Evolutionary conservation across 2,888 invertebrate genomes (phyloP).

Genomic region (Eilema caniola): DNA sequence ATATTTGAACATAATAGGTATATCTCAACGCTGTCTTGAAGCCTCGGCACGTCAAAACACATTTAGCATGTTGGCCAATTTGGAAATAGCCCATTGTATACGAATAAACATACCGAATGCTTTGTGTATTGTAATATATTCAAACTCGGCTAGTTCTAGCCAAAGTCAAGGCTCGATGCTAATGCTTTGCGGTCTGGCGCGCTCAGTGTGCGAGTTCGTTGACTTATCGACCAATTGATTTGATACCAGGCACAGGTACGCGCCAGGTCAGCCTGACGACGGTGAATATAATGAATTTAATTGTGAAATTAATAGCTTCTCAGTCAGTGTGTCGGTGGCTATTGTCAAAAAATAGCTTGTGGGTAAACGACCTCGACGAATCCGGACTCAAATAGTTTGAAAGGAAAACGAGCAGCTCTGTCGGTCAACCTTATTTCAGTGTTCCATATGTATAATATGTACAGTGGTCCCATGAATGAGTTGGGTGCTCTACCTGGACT

Average conservation of each 20-base stretch:
- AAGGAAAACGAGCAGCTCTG: background rate
- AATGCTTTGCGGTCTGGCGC: slow-evolving; percentile 58
- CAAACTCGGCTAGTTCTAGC: slow-evolving; percentile 31
- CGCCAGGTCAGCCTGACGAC: background rate
- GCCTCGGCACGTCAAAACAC: background rate
- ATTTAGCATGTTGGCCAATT: background rate
- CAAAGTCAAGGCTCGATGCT: slow-evolving; percentile 51
- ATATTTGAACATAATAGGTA: too few relatives aligned
- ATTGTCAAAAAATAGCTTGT: background rate
- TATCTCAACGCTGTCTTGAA: background rate
- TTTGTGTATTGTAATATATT: slow-evolving; percentile 26
- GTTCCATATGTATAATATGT: too few relatives aligned
- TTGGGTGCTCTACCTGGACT: too few relatives aligned
- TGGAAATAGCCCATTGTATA: background rate
- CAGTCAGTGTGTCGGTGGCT: background rate
- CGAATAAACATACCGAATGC: background rate
- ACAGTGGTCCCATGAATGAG: too few relatives aligned
- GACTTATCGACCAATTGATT: slow-evolving; percentile 44
- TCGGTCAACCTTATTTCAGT: background rate
- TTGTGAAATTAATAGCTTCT: slow-evolving; percentile 3
- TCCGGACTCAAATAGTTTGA: background rate
- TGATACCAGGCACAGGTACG: slow-evolving; percentile 11
- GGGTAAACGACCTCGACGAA: background rate
- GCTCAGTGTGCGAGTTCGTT: slow-evolving; percentile 44
- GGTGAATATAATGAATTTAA: slow-evolving; percentile 1